phyloP scores from a whole-genome alignment of 2,113 vertebrate species.

The Sebastes schlegelii region DNA sequence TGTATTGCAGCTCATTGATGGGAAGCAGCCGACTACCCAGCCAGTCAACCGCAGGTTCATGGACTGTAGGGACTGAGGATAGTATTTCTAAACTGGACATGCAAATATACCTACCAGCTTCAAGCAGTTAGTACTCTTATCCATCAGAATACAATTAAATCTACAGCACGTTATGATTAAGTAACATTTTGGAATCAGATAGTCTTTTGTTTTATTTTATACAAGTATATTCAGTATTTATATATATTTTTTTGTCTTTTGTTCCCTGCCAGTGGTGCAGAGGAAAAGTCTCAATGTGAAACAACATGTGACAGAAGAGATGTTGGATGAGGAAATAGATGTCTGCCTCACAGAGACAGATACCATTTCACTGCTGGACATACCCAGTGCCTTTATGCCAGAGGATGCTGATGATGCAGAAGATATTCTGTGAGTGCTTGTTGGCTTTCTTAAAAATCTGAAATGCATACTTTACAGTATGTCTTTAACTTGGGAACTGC shows the following conservation, averaged over 20 bases:
- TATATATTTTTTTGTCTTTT: not conserved
- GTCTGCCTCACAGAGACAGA: constrained; percentile 85
- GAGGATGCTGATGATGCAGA: constrained; percentile 84
- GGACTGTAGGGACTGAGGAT: constrained; percentile 77
- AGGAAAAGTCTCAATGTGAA: constrained; percentile 57
- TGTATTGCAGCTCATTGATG: constrained; percentile 76
- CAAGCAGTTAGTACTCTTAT: constrained; percentile 3
- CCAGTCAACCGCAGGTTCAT: constrained; percentile 61
- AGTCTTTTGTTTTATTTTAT: not conserved
- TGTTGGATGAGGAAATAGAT: constrained; percentile 80
- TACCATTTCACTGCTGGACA: constrained; percentile 84
- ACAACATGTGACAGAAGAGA: constrained; percentile 78
- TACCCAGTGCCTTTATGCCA: constrained; percentile 80
- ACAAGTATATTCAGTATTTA: not conserved
- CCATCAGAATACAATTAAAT: not conserved
- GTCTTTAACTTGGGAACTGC: not conserved
- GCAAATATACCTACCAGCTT: constrained; percentile 76
- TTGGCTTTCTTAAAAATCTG: not conserved
- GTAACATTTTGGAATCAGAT: not conserved
- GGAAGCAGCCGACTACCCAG: constrained; percentile 81
- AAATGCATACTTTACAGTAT: not conserved
- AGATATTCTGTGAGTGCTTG: constrained; percentile 76
- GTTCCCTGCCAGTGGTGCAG: constrained; percentile 70
- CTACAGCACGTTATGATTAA: not conserved
- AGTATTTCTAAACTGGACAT: constrained; percentile 62